Percentiles rank a stretch among this genome's conserved stretches.
Conservation (phyloP, 1,140 invertebrate species). For the Acromyrmex charruanus region DNA sequence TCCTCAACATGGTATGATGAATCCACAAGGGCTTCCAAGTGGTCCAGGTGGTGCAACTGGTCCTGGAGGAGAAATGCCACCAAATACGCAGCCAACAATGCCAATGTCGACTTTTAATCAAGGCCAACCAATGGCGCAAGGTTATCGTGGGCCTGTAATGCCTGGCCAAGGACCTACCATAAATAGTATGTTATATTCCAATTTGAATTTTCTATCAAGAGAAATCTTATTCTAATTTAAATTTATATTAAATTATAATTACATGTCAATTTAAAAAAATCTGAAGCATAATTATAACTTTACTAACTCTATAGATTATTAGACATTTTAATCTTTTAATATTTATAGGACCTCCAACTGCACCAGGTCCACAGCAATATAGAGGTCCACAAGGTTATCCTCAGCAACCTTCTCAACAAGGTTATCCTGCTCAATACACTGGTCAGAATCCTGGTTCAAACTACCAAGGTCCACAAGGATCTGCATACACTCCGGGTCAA, state of each 20-base stretch:
- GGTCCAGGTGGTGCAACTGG: constrained; percentile 80
- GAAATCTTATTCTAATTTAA: constrained; percentile 21
- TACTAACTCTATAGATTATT: not conserved
- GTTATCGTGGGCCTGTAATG: constrained; percentile 85
- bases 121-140: constrained; percentile 86
- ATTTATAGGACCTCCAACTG: constrained; percentile 78
- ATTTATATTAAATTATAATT: not conserved
- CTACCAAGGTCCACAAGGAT: constrained; percentile 84
- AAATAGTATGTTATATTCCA: constrained; percentile 79
- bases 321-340: constrained; percentile 7
- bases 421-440: constrained; percentile 86
- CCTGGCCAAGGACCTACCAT: constrained; percentile 83
- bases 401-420: constrained; percentile 87
- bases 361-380: constrained; percentile 85
- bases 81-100: constrained; percentile 85
- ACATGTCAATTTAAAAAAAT: not conserved
- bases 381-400: constrained; percentile 88
- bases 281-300: not conserved
- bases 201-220: constrained; percentile 3
- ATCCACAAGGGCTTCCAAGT: constrained; percentile 82
- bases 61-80: constrained; percentile 84
- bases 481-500: constrained; percentile 81
- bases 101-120: constrained; percentile 87
- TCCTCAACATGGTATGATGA: constrained; percentile 86
- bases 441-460: constrained; percentile 84